A percentile compares a stretch with the other conserved stretches of the same genome.
Conservation (phyloP, 2,888 invertebrate species). For the Melanophora roralis region DNA sequence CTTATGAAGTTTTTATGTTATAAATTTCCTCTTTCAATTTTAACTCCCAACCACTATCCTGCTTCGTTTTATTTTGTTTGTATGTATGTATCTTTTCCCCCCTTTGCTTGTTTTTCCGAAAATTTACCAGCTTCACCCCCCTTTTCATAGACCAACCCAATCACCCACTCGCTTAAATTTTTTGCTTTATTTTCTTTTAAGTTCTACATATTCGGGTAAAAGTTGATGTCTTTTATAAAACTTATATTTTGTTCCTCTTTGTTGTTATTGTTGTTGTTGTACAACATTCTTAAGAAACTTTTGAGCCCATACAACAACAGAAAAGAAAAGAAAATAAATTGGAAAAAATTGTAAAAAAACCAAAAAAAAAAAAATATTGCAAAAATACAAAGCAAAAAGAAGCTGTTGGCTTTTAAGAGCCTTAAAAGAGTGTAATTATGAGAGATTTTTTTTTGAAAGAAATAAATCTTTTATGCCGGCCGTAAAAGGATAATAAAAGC, state of each 20-base stretch:
- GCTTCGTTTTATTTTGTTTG: background rate
- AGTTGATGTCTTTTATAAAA: constrained; percentile 68
- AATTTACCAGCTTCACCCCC: constrained; percentile 50
- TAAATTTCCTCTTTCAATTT: constrained; percentile 59
- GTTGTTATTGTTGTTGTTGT: constrained; percentile 45
- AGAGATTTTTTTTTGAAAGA: too few relatives aligned
- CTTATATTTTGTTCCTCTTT: constrained; percentile 72
- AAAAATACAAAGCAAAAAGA: constrained; percentile 11
- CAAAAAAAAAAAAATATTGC: constrained; percentile 15
- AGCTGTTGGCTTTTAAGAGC: background rate
- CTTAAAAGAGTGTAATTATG: constrained; percentile 2
- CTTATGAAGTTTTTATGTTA: constrained; percentile 42
- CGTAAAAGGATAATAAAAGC: too few relatives aligned
- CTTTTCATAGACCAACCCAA: constrained; percentile 53
- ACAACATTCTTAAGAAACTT: constrained; percentile 74
- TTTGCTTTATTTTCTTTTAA: constrained; percentile 47
- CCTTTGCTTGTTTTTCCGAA: constrained; percentile 20
- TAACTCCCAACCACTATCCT: constrained; percentile 48
- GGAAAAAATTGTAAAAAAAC: constrained; percentile 34
- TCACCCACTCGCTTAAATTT: constrained; percentile 60
- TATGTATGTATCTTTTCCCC: background rate
- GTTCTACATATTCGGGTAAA: constrained; percentile 51
- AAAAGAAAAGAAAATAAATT: constrained; percentile 23
- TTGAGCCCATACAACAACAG: constrained; percentile 59
- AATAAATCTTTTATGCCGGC: too few relatives aligned